Conservation (phyloP, 2,888 invertebrate genomes). For the Pachymerium ferrugineum region DNA sequence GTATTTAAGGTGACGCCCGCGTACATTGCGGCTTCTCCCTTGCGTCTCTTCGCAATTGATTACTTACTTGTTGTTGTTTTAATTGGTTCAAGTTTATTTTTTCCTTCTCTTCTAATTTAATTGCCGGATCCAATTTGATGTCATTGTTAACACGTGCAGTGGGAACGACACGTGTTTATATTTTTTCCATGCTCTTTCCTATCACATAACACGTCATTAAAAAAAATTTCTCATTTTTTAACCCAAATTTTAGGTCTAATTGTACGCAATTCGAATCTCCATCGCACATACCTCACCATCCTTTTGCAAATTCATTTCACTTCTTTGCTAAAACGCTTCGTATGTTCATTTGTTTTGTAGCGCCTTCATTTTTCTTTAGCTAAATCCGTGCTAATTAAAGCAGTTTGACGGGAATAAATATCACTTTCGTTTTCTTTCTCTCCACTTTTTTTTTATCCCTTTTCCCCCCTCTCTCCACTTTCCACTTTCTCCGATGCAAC, state of each 20-base stretch:
- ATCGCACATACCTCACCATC: not conserved
- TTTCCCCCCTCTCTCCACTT: not conserved
- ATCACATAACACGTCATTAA: not conserved
- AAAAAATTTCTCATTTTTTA: not conserved
- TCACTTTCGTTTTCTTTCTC: conserved; percentile 3
- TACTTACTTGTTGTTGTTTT: not conserved
- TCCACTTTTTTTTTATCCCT: not conserved
- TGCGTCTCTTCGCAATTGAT: not conserved
- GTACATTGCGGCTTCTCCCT: not conserved
- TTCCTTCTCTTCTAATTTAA: not conserved
- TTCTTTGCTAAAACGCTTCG: conserved; percentile 9
- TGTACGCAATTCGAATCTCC: no score
- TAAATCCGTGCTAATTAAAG: conserved; percentile 19
- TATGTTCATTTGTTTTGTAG: conserved; percentile 16
- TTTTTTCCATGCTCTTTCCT: not conserved
- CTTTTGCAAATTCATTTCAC: conserved; percentile 15
- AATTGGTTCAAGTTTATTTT: not conserved
- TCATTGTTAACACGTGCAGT: not conserved
- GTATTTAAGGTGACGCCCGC: not conserved
- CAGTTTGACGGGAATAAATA: conserved; percentile 10
- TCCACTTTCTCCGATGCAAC: not conserved
- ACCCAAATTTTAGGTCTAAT: no score
- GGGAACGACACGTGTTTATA: not conserved
- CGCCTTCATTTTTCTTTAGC: not conserved
- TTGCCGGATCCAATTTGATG: not conserved